Percentiles rank a stretch among this genome's conserved stretches.
These are phyloP conservation scores for Drosophila watanabei DNA, from an alignment of 1,140 invertebrate genomes.

Conservation along the genomic window DNA sequence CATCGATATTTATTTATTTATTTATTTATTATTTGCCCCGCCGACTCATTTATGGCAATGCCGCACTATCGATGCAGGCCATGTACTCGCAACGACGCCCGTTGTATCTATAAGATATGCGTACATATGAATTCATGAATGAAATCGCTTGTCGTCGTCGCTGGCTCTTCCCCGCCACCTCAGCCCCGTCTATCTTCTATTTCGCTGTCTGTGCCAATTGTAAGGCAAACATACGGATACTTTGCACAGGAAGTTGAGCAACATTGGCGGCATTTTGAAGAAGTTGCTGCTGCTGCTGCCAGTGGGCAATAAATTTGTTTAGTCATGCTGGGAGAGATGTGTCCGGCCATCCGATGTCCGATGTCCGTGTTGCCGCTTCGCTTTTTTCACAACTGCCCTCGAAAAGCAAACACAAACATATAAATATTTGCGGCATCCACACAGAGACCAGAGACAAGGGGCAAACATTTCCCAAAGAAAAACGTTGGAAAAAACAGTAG, in stretches of 20 bases:
- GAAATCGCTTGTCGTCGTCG: conserved; percentile 61
- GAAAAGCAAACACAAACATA: conserved; percentile 71
- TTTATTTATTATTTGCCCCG: conserved; percentile 38
- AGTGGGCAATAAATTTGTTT: conserved; percentile 66
- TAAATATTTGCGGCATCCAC: conserved; percentile 62
- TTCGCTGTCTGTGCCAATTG: conserved; percentile 65
- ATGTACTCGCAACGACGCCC: conserved; percentile 62
- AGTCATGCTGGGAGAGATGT: conserved; percentile 56
- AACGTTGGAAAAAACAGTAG: conserved; percentile 38
- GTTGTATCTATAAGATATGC: conserved; percentile 65
- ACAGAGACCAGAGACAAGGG: conserved; percentile 24
- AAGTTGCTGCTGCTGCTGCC: conserved; percentile 41
- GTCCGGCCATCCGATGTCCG: conserved; percentile 15
- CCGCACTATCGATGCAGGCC: conserved; percentile 77
- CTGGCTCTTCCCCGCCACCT: neutral
- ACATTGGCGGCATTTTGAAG: conserved; percentile 82
- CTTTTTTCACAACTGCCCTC: conserved; percentile 76
- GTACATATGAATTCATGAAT: conserved; percentile 78
- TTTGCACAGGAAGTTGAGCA: conserved; percentile 75
- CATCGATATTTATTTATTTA: conserved; percentile 42
- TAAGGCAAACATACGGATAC: conserved; percentile 64
- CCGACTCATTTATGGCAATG: conserved; percentile 74
- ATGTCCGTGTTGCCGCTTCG: conserved; percentile 29
- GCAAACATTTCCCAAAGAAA: conserved; percentile 53
- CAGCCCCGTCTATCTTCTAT: neutral